Conservation (phyloP, 2,888 invertebrate species). For the Callimorpha dominula region DNA sequence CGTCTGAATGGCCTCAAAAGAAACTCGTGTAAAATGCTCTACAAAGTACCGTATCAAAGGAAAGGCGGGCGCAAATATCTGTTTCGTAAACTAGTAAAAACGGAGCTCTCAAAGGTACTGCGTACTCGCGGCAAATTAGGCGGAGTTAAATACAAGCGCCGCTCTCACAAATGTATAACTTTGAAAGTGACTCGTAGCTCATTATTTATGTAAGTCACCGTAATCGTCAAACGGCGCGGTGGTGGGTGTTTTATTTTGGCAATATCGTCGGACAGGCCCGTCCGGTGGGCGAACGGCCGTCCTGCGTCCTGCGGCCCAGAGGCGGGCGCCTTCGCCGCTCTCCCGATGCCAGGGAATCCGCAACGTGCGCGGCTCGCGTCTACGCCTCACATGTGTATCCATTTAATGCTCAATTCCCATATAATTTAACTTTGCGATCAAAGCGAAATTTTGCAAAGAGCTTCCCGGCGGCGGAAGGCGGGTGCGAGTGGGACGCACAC, state of each 20-base stretch:
- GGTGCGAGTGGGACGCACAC: slow-evolving; percentile 81
- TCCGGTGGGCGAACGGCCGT: slow-evolving; percentile 35
- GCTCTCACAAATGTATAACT: slow-evolving; percentile 81
- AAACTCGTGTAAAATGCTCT: slow-evolving; percentile 87
- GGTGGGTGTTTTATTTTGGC: slow-evolving; percentile 69
- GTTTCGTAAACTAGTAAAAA: slow-evolving; percentile 87
- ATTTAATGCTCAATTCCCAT: slow-evolving; percentile 87
- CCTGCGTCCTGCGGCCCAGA: slow-evolving; percentile 30
- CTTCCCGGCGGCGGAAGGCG: slow-evolving; percentile 80
- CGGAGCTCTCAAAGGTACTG: slow-evolving; percentile 85
- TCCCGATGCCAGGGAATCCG: slow-evolving; percentile 23
- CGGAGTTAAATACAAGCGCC: slow-evolving; percentile 85
- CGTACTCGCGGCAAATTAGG: slow-evolving; percentile 86
- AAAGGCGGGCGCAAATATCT: slow-evolving; percentile 87
- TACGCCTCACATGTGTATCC: slow-evolving; percentile 82
- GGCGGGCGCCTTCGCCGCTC: background rate
- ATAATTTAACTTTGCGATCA: slow-evolving; percentile 87
- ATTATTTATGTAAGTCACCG: slow-evolving; percentile 83
- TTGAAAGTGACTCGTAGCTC: slow-evolving; percentile 81
- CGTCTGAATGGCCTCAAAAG: slow-evolving; percentile 87
- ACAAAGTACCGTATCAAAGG: slow-evolving; percentile 87
- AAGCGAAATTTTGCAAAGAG: slow-evolving; percentile 87
- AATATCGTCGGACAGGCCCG: slow-evolving; percentile 63
- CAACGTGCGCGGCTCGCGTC: slow-evolving; percentile 52
- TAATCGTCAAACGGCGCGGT: slow-evolving; percentile 77